Evolutionary conservation across 2,888 invertebrate genomes (phyloP), one percentile per base, ranked within the genome.

Genomic region (Apodemia hepburni): DNA sequence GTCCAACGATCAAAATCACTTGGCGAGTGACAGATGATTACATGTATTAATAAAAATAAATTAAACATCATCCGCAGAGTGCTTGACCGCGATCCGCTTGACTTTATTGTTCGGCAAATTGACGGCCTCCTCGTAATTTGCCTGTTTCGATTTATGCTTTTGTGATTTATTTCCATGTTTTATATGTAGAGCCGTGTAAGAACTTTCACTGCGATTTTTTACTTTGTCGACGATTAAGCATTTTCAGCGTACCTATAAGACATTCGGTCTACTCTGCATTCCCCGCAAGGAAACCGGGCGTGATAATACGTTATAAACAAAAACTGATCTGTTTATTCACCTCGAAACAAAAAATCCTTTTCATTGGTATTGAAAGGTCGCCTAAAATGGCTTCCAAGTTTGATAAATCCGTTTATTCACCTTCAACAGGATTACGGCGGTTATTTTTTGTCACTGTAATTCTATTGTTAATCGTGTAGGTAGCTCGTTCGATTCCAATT

Each of bases 41-140:
- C 58, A 29, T 29, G 58, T 27, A 35, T 38, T 35, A 22, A 29
- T 38, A 35, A 35, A 45, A 18, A 18, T 60, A 45, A 60, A 27
- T 38, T 27, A 60, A 60, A 45, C 45, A 45, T 45, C 42, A 54
- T 51, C 22, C 38, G 60, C 45, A 29, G 7, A 18, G 18, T 18
- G 51, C 51, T 51, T 51, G 51, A 51, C 51, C 51, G 51, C 51
- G 51, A 22, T 51, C 22, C 51, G 51, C 18, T 22, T 51, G 51
- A 22, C 22, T 60, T 59, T 61, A 61, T 64, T 64, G 64, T 64
- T 42, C 58, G 29, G 33, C 22, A 60, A 57, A 58, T 45, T 64
- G 59, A 61, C 64, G 58, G 61, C 51, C 64, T 22, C 61, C 49
- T 58, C 27, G 49, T 61, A 61, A 64, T 64, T 58, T 27, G 22